These are phyloP conservation scores for Atlantisia rogersi DNA, from an alignment of 2,113 vertebrate genomes.

Conservation along the genomic window DNA sequence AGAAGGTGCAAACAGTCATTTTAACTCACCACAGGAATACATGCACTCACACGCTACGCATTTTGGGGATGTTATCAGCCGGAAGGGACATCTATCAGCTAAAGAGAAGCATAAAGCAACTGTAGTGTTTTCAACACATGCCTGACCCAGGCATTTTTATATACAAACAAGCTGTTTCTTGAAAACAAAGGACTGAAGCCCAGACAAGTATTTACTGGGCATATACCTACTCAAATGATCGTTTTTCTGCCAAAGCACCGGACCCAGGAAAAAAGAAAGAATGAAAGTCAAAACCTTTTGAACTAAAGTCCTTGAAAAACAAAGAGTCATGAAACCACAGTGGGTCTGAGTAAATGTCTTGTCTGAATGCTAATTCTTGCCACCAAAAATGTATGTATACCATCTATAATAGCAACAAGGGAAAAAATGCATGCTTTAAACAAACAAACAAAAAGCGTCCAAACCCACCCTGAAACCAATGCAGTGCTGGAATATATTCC, in stretches of 20 bases:
- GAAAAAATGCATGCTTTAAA: neutral
- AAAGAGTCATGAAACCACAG: neutral
- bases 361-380: neutral
- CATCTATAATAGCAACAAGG: neutral
- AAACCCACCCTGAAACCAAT: neutral
- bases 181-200: neutral
- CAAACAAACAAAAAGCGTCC: neutral
- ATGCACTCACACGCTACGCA: neutral
- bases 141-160: neutral
- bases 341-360: neutral
- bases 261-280: neutral
- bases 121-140: neutral
- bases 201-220: neutral
- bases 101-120: neutral
- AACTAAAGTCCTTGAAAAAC: neutral
- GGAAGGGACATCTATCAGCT: neutral
- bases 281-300: neutral
- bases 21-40: neutral
- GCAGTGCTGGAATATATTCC: neutral
- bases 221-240: neutral
- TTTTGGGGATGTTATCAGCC: neutral
- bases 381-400: neutral
- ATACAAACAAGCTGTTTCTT: neutral
- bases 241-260: neutral
- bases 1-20: conserved; percentile 53